Conservation (phyloP, 2,888 invertebrate genomes). For the Pimpla rufipes region DNA sequence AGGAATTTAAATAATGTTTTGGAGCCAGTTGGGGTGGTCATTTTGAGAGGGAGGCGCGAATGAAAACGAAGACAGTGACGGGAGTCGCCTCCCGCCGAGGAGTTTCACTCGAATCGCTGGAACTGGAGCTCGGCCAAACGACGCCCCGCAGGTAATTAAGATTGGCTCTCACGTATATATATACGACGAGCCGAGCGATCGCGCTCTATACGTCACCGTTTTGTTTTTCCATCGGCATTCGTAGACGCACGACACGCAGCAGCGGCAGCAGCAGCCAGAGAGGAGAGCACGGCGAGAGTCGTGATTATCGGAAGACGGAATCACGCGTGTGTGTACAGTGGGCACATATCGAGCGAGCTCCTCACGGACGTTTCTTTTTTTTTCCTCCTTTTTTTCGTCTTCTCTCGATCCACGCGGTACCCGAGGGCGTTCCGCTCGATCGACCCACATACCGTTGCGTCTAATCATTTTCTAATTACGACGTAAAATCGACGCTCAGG, state of each 20-base stretch:
- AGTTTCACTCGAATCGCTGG: conserved; percentile 45
- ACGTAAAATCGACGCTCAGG: conserved; percentile 46
- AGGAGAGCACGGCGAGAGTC: background rate
- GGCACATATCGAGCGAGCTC: conserved; percentile 21
- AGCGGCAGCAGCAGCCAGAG: background rate
- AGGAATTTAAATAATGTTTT: background rate
- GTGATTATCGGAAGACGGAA: conserved; percentile 22
- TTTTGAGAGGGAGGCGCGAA: no score
- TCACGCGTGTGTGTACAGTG: conserved; percentile 22
- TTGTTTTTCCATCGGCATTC: conserved; percentile 31
- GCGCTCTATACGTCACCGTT: conserved; percentile 54
- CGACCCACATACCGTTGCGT: conserved; percentile 70
- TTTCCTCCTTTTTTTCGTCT: conserved; percentile 16
- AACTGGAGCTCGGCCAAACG: conserved; percentile 61
- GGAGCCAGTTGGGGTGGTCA: no score
- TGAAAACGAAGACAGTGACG: no score
- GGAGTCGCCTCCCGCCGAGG: no score
- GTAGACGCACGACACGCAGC: conserved; percentile 9
- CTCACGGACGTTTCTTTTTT: conserved; percentile 14
- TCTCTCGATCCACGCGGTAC: conserved; percentile 19
- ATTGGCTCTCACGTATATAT: conserved; percentile 50
- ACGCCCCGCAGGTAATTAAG: conserved; percentile 56
- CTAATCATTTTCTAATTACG: conserved; percentile 72
- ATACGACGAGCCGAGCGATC: conserved; percentile 34
- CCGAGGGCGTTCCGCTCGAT: conserved; percentile 60